Conservation (phyloP, 2,888 invertebrate genomes). For the Achlya flavicornis region DNA sequence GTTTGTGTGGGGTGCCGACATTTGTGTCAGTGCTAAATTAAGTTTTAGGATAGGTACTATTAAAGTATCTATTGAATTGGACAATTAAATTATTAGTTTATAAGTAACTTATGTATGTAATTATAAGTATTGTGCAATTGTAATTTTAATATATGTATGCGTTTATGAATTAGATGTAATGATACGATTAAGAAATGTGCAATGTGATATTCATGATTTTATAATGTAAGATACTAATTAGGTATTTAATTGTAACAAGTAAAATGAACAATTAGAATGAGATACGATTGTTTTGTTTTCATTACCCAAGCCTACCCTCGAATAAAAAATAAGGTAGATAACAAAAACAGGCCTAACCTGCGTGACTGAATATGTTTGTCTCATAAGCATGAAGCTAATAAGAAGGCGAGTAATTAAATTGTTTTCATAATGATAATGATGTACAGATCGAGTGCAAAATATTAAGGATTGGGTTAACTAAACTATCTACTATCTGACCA, state of each 20-base stretch:
- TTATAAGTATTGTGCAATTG: constrained; percentile 13
- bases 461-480: no score
- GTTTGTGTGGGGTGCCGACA: constrained; percentile 47
- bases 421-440: no score
- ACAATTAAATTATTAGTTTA: background rate
- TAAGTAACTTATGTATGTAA: constrained; percentile 6
- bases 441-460: no score
- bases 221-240: background rate
- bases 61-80: background rate
- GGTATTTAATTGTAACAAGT: background rate
- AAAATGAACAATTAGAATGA: background rate
- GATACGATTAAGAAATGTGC: background rate
- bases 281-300: background rate
- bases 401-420: no score
- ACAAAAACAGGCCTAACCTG: background rate
- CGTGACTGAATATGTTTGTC: no score
- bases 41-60: no score
- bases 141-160: background rate
- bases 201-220: background rate
- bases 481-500: no score
- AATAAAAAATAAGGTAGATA: background rate
- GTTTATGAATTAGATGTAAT: background rate
- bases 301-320: background rate
- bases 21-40: constrained; percentile 32
- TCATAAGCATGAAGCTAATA: no score